Evolutionary conservation across 2,888 invertebrate species (phyloP), one percentile per base, ranked within the genome.

Genomic region (Kryphioiulus occultus): DNA sequence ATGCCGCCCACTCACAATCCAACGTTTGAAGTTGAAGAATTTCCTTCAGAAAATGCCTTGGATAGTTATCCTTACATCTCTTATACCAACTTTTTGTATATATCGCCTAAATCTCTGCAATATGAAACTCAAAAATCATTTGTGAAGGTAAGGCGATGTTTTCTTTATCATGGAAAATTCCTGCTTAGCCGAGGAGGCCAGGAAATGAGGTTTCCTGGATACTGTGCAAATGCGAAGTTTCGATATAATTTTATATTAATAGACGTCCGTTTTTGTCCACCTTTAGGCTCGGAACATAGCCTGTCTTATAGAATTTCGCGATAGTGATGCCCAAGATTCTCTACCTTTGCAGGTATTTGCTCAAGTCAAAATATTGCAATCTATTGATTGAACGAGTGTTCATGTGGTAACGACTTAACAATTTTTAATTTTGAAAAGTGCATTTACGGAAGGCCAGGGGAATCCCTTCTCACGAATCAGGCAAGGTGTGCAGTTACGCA

Each of bases 121-220:
- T 98, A 97, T 91, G 98, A 98, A 92, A 95, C 96, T 86, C 98
- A 98, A 92, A 98, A 97, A 92, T 93, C 95, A 90, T 98, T 98
- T 91, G 95, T 96, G 0, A 94, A 98, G 91, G 92, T 92, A 89
- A 87, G 88, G 68, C 7, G 12, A 3, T 68, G n/a, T 7, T n/a
- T n/a, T 59, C n/a, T 19, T 7, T 59, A 59, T 4, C 4, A n/a
- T n/a, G n/a, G n/a, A n/a, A n/a, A n/a, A n/a, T n/a, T n/a, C n/a
- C n/a, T n/a, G n/a, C n/a, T n/a, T n/a, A n/a, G n/a, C n/a, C n/a
- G n/a, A n/a, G n/a, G n/a, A n/a, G n/a, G n/a, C n/a, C n/a, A n/a
- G n/a, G n/a, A n/a, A n/a, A n/a, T n/a, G n/a, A n/a, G n/a, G n/a
- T n/a, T n/a, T n/a, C n/a, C n/a, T n/a, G n/a, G n/a, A n/a, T n/a